Evolutionary conservation across 2,888 invertebrate genomes (phyloP).

Genomic region (Latrodectus hesperus): DNA sequence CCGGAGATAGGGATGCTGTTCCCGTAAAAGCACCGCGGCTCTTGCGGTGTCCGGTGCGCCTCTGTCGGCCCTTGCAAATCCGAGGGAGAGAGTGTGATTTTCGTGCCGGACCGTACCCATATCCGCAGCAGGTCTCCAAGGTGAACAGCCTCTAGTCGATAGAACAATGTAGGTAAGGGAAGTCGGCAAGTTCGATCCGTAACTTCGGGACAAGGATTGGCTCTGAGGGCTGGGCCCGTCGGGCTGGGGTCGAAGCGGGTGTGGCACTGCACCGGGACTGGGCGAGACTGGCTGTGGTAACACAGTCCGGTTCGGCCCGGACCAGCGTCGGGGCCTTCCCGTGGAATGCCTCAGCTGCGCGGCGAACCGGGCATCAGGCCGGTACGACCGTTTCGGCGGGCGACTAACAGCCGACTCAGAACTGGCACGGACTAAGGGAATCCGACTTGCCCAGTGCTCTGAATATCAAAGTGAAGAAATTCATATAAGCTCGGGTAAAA

Average conservation of each 20-base stretch:
- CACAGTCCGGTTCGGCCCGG: constrained; percentile 66
- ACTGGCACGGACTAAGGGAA: too few relatives aligned
- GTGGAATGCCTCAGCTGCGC: constrained; percentile 73
- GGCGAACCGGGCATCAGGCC: constrained; percentile 44
- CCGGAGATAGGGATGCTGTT: constrained; percentile 74
- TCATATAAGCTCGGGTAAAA: too few relatives aligned
- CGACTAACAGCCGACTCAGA: too few relatives aligned
- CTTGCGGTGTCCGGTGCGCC: too few relatives aligned
- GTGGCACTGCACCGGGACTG: constrained; percentile 72
- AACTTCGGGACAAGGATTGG: constrained; percentile 83
- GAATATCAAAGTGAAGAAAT: too few relatives aligned
- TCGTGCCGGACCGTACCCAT: constrained; percentile 75
- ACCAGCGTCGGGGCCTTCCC: constrained; percentile 72
- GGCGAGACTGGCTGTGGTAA: constrained; percentile 70
- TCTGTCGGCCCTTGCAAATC: constrained; percentile 17
- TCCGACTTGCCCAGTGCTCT: too few relatives aligned
- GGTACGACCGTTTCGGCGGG: too few relatives aligned
- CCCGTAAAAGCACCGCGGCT: constrained; percentile 75
- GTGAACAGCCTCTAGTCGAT: constrained; percentile 82
- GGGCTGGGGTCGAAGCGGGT: constrained; percentile 78
- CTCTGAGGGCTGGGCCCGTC: constrained; percentile 82
- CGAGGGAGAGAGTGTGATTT: constrained; percentile 64
- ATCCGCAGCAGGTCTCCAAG: constrained; percentile 86
- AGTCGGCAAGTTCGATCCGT: constrained; percentile 81
- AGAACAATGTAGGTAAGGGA: constrained; percentile 82